Conservation (phyloP, 2,113 vertebrate genomes). For the Beaufortia kweichowensis region DNA sequence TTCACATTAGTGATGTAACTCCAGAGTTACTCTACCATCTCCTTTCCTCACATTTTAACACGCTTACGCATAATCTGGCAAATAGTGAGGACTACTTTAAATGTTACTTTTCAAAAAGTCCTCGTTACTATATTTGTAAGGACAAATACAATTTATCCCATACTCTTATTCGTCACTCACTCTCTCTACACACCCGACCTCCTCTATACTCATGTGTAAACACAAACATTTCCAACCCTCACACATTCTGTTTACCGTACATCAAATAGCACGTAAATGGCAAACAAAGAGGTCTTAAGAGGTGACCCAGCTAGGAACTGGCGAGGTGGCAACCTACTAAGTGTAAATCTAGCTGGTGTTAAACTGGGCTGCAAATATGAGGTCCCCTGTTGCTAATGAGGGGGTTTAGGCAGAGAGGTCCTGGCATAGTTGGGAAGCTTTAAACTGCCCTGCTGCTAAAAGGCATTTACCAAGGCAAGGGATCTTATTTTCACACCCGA, state of each 20-base stretch:
- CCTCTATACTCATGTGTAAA: too few species aligned
- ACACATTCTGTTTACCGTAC: slow-evolving; percentile 44
- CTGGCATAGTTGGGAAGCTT: slow-evolving; percentile 71
- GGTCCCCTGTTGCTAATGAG: slow-evolving; percentile 76
- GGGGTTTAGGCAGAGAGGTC: slow-evolving; percentile 69
- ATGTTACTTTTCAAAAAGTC: too few species aligned
- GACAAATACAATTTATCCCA: too few species aligned
- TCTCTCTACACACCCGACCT: too few species aligned
- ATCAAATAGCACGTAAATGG: slow-evolving; percentile 56
- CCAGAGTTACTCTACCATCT: too few species aligned
- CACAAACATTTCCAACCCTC: too few species aligned
- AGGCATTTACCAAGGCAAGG: slow-evolving; percentile 74
- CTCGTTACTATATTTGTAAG: too few species aligned
- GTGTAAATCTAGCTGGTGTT: slow-evolving; percentile 72
- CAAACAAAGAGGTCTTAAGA: slow-evolving; percentile 49
- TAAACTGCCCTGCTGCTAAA: slow-evolving; percentile 73
- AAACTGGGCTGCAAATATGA: slow-evolving; percentile 72
- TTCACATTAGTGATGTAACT: too few species aligned
- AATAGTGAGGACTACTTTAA: too few species aligned
- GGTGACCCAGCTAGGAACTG: slow-evolving; percentile 47
- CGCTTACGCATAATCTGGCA: too few species aligned
- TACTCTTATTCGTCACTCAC: too few species aligned
- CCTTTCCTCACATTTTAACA: too few species aligned
- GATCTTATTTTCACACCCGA: slow-evolving; percentile 83
- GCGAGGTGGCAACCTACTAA: slow-evolving; percentile 50